Conservation (phyloP, 2,888 invertebrate species). For the Lasioglossum villosulum region DNA sequence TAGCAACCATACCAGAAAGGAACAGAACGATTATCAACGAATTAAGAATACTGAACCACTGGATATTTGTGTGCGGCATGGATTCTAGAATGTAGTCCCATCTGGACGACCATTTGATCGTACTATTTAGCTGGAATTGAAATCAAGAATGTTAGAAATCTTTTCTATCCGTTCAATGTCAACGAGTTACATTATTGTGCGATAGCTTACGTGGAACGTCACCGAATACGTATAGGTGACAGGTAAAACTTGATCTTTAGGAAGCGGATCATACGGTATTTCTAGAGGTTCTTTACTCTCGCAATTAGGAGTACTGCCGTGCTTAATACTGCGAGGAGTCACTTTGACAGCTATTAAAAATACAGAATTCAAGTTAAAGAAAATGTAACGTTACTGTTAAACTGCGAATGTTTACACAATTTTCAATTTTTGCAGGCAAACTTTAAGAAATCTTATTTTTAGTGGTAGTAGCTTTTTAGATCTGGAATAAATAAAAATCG, state of each 20-base stretch:
- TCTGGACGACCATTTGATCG: conserved; percentile 98
- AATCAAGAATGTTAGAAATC: conserved; percentile 10
- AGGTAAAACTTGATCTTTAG: conserved; percentile 85
- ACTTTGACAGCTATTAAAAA: conserved; percentile 85
- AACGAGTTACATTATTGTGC: neutral
- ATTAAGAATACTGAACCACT: conserved; percentile 99
- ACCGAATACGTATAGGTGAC: conserved; percentile 96
- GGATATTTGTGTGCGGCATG: conserved; percentile 99
- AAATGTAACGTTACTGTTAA: neutral
- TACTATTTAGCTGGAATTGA: conserved; percentile 87
- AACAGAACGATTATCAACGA: conserved; percentile 98
- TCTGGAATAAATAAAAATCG: too few relatives aligned
- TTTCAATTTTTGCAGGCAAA: too few relatives aligned
- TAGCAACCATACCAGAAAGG: conserved; percentile 99
- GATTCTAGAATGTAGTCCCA: conserved; percentile 99
- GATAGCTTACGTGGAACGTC: conserved; percentile 88
- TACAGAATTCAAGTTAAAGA: conserved; percentile 5
- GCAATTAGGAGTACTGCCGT: conserved; percentile 80
- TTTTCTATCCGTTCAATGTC: neutral
- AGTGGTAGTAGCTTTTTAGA: too few relatives aligned
- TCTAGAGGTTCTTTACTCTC: conserved; percentile 87
- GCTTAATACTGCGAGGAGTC: conserved; percentile 85
- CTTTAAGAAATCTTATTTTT: too few relatives aligned
- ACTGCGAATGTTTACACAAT: too few relatives aligned
- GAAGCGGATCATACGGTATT: conserved; percentile 87